Percentiles rank a stretch among this genome's conserved stretches.
Evolutionary conservation across 2,113 vertebrate genomes (phyloP).

Genomic region (Brachyhypopomus occidentalis): DNA sequence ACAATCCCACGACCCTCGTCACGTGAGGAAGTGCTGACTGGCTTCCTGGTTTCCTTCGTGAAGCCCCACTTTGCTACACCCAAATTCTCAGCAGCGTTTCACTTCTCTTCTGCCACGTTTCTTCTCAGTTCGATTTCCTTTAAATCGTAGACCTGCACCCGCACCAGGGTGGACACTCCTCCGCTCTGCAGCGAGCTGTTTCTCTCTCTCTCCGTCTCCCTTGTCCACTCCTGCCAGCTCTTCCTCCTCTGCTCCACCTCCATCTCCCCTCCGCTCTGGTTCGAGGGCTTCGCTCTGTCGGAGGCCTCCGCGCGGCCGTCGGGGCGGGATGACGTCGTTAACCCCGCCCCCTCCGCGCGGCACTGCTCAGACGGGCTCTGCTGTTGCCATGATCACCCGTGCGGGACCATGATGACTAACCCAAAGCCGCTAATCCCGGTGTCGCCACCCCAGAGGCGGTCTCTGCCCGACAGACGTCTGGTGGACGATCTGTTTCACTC

Average conservation of each 20-base stretch:
- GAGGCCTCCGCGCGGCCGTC: conserved; percentile 21
- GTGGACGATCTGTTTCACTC: conserved; percentile 59
- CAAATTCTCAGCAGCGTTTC: too few species aligned
- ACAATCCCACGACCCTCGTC: too few species aligned
- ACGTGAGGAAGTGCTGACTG: too few species aligned
- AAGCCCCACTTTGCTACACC: too few species aligned
- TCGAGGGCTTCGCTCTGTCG: conserved; percentile 1
- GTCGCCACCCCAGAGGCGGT: conserved; percentile 18
- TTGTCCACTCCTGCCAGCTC: too few species aligned
- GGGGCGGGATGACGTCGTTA: conserved; percentile 61
- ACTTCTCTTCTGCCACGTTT: too few species aligned
- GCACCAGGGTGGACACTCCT: too few species aligned
- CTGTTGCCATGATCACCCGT: conserved; percentile 60
- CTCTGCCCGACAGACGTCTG: conserved; percentile 55
- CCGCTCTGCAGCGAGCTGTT: too few species aligned
- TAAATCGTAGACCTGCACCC: too few species aligned
- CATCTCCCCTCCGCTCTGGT: neutral
- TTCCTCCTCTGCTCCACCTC: neutral
- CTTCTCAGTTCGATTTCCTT: too few species aligned
- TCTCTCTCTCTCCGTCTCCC: neutral
- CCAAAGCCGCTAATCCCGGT: conserved; percentile 66
- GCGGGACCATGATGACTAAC: conserved; percentile 65
- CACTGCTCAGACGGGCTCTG: conserved; percentile 49
- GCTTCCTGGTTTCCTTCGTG: too few species aligned
- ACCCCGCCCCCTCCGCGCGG: conserved; percentile 55